phyloP scores from a whole-genome alignment of 2,113 vertebrate species.

The Oplegnathus fasciatus region DNA sequence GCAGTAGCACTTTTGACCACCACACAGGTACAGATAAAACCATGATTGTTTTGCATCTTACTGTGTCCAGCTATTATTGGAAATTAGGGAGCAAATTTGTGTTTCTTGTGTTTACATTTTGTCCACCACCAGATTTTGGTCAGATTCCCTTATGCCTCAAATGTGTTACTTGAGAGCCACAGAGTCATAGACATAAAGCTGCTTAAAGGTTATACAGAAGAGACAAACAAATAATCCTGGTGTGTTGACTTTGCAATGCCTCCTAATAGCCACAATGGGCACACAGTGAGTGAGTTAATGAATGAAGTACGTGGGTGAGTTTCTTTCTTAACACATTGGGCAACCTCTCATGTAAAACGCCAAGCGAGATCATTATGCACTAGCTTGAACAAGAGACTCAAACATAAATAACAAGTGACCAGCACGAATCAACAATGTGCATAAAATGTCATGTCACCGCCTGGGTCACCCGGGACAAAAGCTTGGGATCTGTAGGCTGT shows the following conservation, averaged over 20 bases:
- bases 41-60: no score
- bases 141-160: not conserved
- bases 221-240: not conserved
- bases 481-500: slow-evolving; percentile 62
- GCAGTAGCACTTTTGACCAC: not conserved
- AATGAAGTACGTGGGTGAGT: slow-evolving; percentile 30
- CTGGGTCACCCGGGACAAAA: slow-evolving; percentile 60
- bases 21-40: no score
- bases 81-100: not conserved
- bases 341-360: slow-evolving; percentile 29
- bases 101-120: no score
- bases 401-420: slow-evolving; percentile 55
- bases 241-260: not conserved
- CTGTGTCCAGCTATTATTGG: not conserved
- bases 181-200: not conserved
- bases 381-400: slow-evolving; percentile 58
- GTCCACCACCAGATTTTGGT: not conserved
- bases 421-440: slow-evolving; percentile 61
- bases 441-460: slow-evolving; percentile 70
- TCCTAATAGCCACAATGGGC: not conserved
- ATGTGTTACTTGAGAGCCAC: not conserved
- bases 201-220: not conserved
- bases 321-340: slow-evolving; percentile 19
- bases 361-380: slow-evolving; percentile 15
- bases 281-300: not conserved